phyloP scores from a whole-genome alignment of 2,113 vertebrate genomes.

The Platycercus adscitus region DNA sequence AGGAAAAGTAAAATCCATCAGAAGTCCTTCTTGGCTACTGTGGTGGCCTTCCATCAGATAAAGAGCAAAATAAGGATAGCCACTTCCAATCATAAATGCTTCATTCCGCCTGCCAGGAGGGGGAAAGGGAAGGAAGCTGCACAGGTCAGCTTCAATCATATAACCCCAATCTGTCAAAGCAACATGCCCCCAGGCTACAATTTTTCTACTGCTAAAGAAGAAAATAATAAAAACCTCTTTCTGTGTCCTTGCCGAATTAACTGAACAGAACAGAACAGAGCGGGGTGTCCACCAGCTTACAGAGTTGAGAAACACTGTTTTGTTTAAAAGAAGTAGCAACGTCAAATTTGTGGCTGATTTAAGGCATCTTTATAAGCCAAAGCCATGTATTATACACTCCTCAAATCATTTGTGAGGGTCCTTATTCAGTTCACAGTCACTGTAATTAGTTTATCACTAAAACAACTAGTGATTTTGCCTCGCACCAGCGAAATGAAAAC shows the following conservation, averaged over 20 bases:
- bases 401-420: background rate
- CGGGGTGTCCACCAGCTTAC: background rate
- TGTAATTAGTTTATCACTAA: background rate
- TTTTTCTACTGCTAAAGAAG: background rate
- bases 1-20: background rate
- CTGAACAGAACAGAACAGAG: background rate
- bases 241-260: background rate
- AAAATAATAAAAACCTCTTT: background rate
- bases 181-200: background rate
- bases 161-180: slow-evolving; percentile 54
- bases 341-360: background rate
- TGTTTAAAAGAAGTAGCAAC: background rate
- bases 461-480: background rate
- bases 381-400: background rate
- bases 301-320: background rate
- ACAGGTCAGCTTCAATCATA: slow-evolving; percentile 3
- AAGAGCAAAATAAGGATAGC: background rate
- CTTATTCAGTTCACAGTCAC: background rate
- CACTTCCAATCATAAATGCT: background rate
- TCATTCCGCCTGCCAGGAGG: background rate
- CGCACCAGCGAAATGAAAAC: background rate
- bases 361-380: background rate
- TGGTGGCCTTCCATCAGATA: background rate
- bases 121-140: background rate
- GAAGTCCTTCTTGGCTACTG: background rate